These are phyloP conservation scores for Sorex araneus DNA, from an alignment of 2,113 vertebrate species.

Conservation along the genomic window DNA sequence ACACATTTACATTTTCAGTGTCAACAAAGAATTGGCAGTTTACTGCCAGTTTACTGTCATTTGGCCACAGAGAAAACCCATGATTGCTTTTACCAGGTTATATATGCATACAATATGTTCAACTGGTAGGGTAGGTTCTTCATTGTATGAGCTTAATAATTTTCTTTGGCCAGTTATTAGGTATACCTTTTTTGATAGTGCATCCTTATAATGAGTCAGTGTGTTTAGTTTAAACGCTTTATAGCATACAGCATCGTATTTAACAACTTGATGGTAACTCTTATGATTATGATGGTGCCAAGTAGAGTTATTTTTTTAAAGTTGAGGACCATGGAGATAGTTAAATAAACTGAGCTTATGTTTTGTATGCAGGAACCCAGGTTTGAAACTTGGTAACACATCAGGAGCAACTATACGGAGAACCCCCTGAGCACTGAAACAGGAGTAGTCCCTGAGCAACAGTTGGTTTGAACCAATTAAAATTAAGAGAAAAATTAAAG, in stretches of 20 bases:
- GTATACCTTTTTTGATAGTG: not conserved
- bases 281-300: not conserved
- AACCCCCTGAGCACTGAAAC: too few relatives aligned
- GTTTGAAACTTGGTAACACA: too few relatives aligned
- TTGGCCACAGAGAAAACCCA: constrained; percentile 30
- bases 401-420: too few relatives aligned
- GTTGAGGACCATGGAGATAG: too few relatives aligned
- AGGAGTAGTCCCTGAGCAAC: too few relatives aligned
- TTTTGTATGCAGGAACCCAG: too few relatives aligned
- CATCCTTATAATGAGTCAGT: not conserved
- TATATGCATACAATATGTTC: not conserved
- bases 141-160: not conserved
- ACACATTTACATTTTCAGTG: constrained; percentile 61
- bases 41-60: constrained; percentile 18
- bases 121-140: constrained; percentile 5
- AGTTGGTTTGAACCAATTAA: too few relatives aligned
- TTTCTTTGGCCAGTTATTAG: not conserved
- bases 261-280: constrained; percentile 6
- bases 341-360: too few relatives aligned
- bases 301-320: too few relatives aligned
- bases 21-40: constrained; percentile 49
- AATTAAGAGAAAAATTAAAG: too few relatives aligned
- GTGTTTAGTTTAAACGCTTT: not conserved
- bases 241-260: constrained; percentile 12
- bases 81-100: constrained; percentile 18